phyloP scores from a whole-genome alignment of 2,113 vertebrate genomes.

The Crotalus helleri region DNA sequence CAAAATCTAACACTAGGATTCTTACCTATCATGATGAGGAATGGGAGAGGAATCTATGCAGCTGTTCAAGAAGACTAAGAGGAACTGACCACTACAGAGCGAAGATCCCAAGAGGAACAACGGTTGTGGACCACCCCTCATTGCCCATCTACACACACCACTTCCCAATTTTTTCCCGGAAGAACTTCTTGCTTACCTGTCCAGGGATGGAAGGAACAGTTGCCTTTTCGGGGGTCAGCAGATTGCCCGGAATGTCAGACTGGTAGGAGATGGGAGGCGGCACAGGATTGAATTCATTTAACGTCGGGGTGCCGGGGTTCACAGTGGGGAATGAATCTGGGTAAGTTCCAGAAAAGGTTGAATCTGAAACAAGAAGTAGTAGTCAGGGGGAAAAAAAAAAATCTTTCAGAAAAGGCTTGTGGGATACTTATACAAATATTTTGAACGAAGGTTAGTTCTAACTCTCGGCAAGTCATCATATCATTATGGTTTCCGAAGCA shows the following conservation, averaged over 20 bases:
- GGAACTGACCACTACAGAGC: no score
- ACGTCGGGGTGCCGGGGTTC: constrained; percentile 77
- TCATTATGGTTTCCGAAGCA: no score
- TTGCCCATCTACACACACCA: background rate
- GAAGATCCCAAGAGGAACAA: background rate
- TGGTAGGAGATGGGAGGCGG: constrained; percentile 82
- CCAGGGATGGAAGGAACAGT: constrained; percentile 69
- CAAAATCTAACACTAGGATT: background rate
- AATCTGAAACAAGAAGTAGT: constrained; percentile 60
- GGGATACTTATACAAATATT: background rate
- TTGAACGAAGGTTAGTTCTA: background rate
- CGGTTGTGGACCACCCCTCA: background rate
- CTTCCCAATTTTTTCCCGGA: background rate
- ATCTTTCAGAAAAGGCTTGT: background rate
- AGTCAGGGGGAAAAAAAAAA: background rate
- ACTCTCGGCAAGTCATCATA: no score
- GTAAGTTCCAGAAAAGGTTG: constrained; percentile 81
- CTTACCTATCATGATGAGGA: background rate
- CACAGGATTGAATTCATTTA: constrained; percentile 80
- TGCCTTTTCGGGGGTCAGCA: constrained; percentile 79
- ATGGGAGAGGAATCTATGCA: background rate
- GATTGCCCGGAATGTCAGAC: constrained; percentile 76
- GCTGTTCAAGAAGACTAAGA: background rate
- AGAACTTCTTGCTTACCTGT: constrained; percentile 69
- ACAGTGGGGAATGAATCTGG: constrained; percentile 79